These are phyloP conservation scores for Pristiophorus japonicus DNA, from an alignment of 2,113 vertebrate genomes.

Conservation along the genomic window DNA sequence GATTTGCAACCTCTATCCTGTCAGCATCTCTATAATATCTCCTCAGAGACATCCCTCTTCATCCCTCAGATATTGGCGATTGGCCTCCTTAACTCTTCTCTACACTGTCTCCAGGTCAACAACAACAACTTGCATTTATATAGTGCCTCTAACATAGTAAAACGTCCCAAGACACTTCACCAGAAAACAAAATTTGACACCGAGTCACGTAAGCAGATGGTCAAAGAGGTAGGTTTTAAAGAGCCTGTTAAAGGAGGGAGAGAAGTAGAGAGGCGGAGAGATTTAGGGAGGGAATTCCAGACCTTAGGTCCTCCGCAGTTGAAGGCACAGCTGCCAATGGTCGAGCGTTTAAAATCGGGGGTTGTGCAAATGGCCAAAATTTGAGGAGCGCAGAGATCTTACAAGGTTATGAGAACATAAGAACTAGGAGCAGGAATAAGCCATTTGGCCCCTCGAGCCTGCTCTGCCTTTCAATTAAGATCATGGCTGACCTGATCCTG, in stretches of 20 bases:
- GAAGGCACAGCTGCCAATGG: background rate
- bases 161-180: background rate
- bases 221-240: background rate
- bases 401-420: no score
- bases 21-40: no score
- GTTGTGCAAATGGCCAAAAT: background rate
- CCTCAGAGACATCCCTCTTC: no score
- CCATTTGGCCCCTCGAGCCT: no score
- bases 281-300: background rate
- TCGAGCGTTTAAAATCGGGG: background rate
- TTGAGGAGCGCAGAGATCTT: background rate
- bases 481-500: no score
- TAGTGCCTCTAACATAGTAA: background rate
- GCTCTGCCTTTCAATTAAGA: no score
- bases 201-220: background rate
- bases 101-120: background rate
- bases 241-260: background rate
- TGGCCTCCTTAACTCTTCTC: no score
- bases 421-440: no score
- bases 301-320: background rate
- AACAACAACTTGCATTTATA: background rate
- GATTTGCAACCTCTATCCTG: no score
- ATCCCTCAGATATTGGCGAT: no score
- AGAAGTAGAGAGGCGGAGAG: no score
- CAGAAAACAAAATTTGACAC: background rate